Conservation (phyloP, 2,888 invertebrate genomes). For the Aspidiotus rigidus region DNA sequence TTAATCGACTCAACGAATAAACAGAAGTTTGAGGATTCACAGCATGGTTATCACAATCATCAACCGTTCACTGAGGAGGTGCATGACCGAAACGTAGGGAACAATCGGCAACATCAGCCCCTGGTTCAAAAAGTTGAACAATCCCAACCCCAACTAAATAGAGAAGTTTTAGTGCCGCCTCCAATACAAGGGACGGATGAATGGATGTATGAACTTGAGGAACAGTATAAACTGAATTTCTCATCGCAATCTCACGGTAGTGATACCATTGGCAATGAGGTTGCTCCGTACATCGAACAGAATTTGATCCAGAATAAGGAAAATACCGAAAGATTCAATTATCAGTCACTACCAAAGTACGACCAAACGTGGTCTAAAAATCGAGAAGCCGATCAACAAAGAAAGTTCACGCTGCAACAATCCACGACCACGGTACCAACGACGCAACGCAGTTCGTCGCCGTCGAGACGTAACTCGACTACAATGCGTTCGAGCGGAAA, state of each 20-base stretch:
- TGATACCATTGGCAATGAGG: no score
- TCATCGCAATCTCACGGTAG: no score
- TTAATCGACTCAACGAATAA: neutral
- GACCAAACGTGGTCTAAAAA: no score
- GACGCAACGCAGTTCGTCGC: neutral
- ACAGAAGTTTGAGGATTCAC: neutral
- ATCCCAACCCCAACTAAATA: neutral
- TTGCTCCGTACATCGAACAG: neutral
- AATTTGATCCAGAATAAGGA: neutral
- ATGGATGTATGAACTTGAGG: no score
- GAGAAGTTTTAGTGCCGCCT: neutral
- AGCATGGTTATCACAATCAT: no score
- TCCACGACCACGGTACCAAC: neutral
- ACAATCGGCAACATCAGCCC: neutral
- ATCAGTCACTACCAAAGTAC: no score
- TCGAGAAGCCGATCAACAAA: neutral
- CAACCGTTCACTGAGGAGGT: no score
- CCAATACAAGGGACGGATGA: no score
- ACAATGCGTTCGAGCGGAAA: neutral
- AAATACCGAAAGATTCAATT: neutral
- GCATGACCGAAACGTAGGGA: no score
- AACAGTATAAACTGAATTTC: no score
- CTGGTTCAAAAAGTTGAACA: neutral
- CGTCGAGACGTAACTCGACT: neutral
- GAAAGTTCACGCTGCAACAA: neutral